These are phyloP conservation scores for Muscicapa striata DNA, from an alignment of 2,797 vertebrate genomes.

Conservation along the genomic window DNA sequence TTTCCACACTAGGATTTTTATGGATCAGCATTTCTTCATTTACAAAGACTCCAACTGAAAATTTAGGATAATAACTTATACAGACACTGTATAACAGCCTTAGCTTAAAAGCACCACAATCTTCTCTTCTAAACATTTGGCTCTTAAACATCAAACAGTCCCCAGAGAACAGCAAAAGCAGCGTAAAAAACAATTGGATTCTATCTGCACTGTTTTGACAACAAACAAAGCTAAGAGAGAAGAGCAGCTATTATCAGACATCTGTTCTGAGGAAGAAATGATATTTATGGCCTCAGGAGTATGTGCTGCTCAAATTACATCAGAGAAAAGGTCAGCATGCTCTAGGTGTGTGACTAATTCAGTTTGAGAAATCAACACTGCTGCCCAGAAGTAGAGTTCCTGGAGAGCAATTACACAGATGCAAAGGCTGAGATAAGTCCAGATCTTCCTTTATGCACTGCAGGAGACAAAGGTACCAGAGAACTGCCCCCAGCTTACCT, in stretches of 20 bases:
- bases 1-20: slow-evolving; percentile 1
- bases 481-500: slow-evolving; percentile 78
- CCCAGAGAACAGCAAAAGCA: slow-evolving; percentile 28
- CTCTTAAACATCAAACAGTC: slow-evolving; percentile 10
- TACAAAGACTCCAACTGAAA: slow-evolving; percentile 21
- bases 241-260: slow-evolving; percentile 46
- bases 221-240: slow-evolving; percentile 37
- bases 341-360: slow-evolving; percentile 40
- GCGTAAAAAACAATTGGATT: neutral
- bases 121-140: slow-evolving; percentile 34
- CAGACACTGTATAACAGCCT: neutral
- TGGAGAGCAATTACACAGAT: neutral
- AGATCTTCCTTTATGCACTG: neutral
- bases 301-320: slow-evolving; percentile 25
- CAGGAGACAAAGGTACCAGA: neutral
- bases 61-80: neutral
- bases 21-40: neutral
- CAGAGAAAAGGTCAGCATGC: slow-evolving; percentile 48
- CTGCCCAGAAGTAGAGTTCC: neutral
- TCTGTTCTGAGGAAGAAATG: slow-evolving; percentile 48
- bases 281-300: slow-evolving; percentile 57
- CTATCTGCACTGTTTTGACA: slow-evolving; percentile 58
- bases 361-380: neutral
- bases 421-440: neutral
- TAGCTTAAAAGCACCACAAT: slow-evolving; percentile 28